Percentiles rank a stretch among this genome's conserved stretches.
These are phyloP conservation scores for Brevimyrus niger DNA, from an alignment of 2,113 vertebrate genomes.

Conservation along the genomic window DNA sequence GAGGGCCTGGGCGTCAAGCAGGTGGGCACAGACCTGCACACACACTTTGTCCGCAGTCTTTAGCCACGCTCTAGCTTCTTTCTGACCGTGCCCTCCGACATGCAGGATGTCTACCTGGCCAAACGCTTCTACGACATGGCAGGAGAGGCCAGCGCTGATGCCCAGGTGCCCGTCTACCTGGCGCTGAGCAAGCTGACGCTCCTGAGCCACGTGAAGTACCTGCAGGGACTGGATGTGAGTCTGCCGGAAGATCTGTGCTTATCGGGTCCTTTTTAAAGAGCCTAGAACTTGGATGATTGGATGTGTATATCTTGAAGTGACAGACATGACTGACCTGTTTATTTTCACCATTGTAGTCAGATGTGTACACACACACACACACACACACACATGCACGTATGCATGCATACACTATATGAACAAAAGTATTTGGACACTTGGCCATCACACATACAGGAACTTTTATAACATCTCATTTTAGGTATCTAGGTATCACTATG, in stretches of 20 bases:
- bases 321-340: background rate
- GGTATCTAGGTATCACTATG: too few relatives aligned
- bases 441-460: too few relatives aligned
- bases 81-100: background rate
- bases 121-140: conserved; percentile 99
- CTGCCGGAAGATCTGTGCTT: background rate
- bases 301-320: background rate
- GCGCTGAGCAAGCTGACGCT: conserved; percentile 89
- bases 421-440: too few relatives aligned
- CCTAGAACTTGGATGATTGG: background rate
- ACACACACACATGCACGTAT: too few relatives aligned
- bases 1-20: conserved; percentile 95
- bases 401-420: too few relatives aligned
- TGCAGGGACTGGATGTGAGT: conserved; percentile 88
- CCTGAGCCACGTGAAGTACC: conserved; percentile 79
- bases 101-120: conserved; percentile 90
- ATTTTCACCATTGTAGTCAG: background rate
- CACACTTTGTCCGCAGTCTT: background rate
- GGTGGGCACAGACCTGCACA: conserved; percentile 51
- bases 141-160: conserved; percentile 91
- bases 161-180: conserved; percentile 93
- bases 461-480: too few relatives aligned
- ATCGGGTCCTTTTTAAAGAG: background rate
- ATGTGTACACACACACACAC: background rate
- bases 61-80: background rate